Conservation (phyloP, 2,113 vertebrate genomes). For the Neotoma lepida region DNA sequence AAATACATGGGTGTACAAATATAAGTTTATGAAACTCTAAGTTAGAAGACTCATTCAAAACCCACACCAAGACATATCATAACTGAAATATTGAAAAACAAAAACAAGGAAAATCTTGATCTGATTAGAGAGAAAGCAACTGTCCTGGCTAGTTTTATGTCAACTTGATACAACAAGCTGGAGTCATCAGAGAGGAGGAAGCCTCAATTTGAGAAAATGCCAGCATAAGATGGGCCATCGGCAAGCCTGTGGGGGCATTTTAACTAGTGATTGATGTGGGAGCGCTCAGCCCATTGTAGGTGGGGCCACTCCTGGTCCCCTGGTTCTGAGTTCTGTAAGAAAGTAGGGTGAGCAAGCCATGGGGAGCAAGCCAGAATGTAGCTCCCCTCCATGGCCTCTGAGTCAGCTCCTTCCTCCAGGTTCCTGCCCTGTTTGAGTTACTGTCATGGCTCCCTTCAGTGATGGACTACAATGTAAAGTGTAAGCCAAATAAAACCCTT, state of each 20-base stretch:
- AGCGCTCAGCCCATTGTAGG: background rate
- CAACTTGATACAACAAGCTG: background rate
- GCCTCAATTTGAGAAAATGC: background rate
- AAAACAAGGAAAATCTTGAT: background rate
- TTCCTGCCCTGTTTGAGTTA: background rate
- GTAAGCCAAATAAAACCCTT: background rate
- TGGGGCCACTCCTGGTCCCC: no score
- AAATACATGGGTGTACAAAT: background rate
- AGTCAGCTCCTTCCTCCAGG: background rate
- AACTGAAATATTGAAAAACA: background rate
- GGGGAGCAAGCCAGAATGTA: background rate
- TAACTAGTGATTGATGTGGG: background rate
- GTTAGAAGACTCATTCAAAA: background rate
- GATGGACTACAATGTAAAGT: background rate
- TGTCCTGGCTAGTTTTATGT: background rate
- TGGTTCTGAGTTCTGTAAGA: background rate
- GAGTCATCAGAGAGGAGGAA: background rate
- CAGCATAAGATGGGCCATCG: background rate
- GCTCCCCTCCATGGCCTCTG: background rate
- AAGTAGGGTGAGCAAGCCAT: background rate
- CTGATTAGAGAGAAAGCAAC: background rate
- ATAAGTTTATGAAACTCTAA: background rate
- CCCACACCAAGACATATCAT: background rate
- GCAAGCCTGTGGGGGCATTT: background rate
- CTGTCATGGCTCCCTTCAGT: background rate